Base-by-base conservation (phyloP, 1,140 invertebrate genomes). In the Drosophila obscura region DNA sequence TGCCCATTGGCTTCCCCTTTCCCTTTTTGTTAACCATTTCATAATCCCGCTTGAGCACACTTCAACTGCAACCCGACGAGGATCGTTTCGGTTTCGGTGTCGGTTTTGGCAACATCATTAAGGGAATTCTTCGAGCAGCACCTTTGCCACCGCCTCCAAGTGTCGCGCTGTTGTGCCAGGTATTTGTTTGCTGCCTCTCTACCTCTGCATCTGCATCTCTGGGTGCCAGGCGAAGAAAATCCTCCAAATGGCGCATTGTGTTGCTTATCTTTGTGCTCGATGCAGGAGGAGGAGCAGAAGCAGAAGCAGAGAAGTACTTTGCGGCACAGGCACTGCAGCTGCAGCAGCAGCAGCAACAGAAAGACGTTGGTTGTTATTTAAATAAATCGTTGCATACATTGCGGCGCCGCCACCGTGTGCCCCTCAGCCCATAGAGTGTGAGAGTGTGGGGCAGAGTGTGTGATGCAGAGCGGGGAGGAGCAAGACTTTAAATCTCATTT, bases 331-430 rank as follows among this genome's bases (percentile, higher is more conserved):
- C 31, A 35, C 3, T 35, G 31, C 31, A 31, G 28, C n/a, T n/a
- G n/a, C 31, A 35, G 31, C 31, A 35, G 9, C 63, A 77, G 68
- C 77, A 73, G 76, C 80, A 63, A 44, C 65, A 67, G 73, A 51
- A 85, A 84, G 80, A 83, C 49, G 81, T 74, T 85, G 45, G 59
- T 60, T 65, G 65, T 80, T 88, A 88, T 88, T 88, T 88, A 88
- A 88, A 88, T 88, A 88, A 88, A 82, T 82, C 76, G 82, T 87
- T 82, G 82, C 82, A 75, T 82, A 87, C 82, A 82, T 87, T 73
- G 82, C 73, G 83, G 83, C 72, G 45, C 57, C 48, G 55, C 55
- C 50, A 64, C 59, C 53, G 48, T 44, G 51, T 31, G 41, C 28
- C 39, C 13, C 19, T 8, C 28, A 16, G 31, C 9, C 31, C 31